Percentiles rank a stretch among this genome's conserved stretches.
phyloP scores from a whole-genome alignment of 2,113 vertebrate species.

The Asarcornis scutulata region DNA sequence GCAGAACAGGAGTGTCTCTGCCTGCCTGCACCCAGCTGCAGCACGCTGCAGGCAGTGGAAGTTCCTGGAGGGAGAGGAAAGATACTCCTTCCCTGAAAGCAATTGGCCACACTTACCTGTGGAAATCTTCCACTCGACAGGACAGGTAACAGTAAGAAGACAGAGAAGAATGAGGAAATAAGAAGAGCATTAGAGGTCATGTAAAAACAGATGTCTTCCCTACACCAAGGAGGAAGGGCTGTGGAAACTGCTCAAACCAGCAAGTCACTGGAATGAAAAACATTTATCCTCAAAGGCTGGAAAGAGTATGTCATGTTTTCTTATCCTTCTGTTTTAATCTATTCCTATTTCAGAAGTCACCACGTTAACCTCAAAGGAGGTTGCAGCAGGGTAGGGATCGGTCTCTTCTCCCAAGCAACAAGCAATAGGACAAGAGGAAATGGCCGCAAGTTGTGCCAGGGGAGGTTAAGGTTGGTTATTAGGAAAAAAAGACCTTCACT shows the following conservation, averaged over 20 bases:
- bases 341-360: not conserved
- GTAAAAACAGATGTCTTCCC: not conserved
- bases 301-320: not conserved
- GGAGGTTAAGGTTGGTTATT: too few relatives aligned
- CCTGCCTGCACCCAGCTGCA: not conserved
- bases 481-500: too few relatives aligned
- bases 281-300: not conserved
- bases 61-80: not conserved
- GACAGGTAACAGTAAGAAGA: not conserved
- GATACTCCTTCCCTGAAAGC: not conserved
- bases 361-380: not conserved
- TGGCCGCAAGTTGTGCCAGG: too few relatives aligned
- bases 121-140: not conserved
- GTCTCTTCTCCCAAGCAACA: too few relatives aligned
- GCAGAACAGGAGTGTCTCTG: not conserved
- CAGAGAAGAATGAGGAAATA: not conserved
- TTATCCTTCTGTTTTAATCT: not conserved
- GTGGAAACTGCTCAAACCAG: not conserved
- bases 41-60: accelerated
- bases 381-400: too few relatives aligned
- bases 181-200: not conserved
- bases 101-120: accelerated
- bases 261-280: not conserved
- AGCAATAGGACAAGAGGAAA: too few relatives aligned
- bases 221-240: not conserved